These are phyloP conservation scores for Rhabdomys pumilio DNA, from an alignment of 2,797 vertebrate genomes.

Conservation along the genomic window DNA sequence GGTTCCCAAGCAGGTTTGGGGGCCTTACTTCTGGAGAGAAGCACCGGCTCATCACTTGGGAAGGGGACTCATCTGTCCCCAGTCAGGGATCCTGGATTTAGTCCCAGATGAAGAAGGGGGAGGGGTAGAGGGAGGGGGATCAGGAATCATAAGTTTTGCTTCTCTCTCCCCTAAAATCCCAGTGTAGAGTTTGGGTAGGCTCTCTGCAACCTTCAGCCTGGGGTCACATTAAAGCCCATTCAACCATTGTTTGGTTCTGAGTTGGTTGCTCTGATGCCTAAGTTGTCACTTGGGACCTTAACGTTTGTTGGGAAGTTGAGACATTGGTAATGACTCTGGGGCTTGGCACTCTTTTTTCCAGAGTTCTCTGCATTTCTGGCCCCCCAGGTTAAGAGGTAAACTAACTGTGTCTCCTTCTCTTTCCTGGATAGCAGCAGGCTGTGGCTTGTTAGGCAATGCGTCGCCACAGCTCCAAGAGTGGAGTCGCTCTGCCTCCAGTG, in stretches of 20 bases:
- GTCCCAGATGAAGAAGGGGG: background rate
- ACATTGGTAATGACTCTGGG: too few relatives aligned
- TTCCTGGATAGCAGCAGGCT: background rate
- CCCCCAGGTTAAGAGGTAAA: background rate
- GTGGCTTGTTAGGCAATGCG: constrained; percentile 82
- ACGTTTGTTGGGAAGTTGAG: background rate
- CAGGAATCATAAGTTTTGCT: background rate
- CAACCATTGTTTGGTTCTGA: background rate
- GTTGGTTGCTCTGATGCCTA: background rate
- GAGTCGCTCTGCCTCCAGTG: constrained; percentile 56
- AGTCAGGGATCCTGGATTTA: background rate
- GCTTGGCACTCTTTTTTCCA: background rate
- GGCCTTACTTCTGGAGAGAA: background rate
- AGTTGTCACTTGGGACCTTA: background rate
- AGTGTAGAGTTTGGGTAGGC: background rate
- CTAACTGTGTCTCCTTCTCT: constrained; percentile 16
- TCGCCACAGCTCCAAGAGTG: constrained; percentile 77
- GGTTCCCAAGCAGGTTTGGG: constrained; percentile 53
- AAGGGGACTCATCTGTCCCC: background rate
- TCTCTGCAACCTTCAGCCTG: background rate
- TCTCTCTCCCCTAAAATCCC: too few relatives aligned
- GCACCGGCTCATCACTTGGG: background rate
- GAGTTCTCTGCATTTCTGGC: background rate
- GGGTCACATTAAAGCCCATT: background rate
- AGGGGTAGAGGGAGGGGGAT: background rate